phyloP scores from a whole-genome alignment of 2,888 invertebrate genomes.

The Saturnia pavonia region DNA sequence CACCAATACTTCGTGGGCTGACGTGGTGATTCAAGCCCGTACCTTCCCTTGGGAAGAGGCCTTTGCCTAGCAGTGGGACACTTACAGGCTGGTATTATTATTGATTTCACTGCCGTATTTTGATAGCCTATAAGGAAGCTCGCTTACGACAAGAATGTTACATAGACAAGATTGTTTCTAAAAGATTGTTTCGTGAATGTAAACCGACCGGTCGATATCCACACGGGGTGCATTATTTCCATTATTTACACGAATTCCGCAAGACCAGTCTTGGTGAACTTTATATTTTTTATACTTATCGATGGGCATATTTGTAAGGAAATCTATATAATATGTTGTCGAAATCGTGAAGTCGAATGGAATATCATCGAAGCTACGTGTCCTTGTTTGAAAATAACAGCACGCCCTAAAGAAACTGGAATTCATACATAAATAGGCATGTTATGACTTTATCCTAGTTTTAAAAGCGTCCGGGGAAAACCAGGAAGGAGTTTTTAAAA shows the following conservation, averaged over 20 bases:
- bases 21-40: no score
- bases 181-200: conserved; percentile 16
- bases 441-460: no score
- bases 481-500: no score
- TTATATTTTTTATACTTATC: neutral
- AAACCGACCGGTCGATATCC: conserved; percentile 10
- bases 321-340: neutral
- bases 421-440: neutral
- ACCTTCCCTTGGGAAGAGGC: no score
- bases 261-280: neutral
- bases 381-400: neutral
- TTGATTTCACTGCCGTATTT: neutral
- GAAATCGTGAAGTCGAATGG: neutral
- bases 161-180: neutral
- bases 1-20: no score
- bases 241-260: conserved; percentile 14
- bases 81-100: no score
- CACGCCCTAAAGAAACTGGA: neutral
- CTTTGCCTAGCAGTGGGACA: no score
- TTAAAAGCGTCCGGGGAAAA: no score
- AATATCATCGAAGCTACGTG: neutral
- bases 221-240: conserved; percentile 14
- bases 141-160: neutral
- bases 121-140: neutral
- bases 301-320: neutral